phyloP scores from a whole-genome alignment of 2,797 vertebrate genomes.

The Arrhamphus sclerolepis region DNA sequence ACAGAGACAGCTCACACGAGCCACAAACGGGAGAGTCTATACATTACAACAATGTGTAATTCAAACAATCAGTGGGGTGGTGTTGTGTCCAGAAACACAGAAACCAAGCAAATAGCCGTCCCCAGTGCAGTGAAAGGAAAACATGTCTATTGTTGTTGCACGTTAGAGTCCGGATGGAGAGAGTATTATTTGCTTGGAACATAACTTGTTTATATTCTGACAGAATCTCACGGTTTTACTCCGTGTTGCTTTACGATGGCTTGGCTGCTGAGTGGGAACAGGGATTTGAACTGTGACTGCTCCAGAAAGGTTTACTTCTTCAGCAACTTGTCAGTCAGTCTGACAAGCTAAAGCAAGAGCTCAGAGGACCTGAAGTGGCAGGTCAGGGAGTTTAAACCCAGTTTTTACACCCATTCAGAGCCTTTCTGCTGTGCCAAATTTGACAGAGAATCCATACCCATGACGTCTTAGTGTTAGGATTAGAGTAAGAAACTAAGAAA shows the following conservation, averaged over 20 bases:
- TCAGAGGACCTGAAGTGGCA: conserved; percentile 30
- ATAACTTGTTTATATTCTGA: conserved; percentile 71
- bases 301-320: conserved; percentile 54
- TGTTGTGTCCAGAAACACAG: conserved; percentile 47
- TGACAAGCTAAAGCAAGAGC: conserved; percentile 34
- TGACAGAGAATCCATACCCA: conserved; percentile 26
- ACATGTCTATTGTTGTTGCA: conserved; percentile 62
- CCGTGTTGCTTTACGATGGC: conserved; percentile 47
- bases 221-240: conserved; percentile 61
- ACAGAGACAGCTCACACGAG: conserved; percentile 59
- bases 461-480: conserved; percentile 25
- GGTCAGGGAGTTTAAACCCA: conserved; percentile 52
- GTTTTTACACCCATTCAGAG: conserved; percentile 35
- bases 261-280: conserved; percentile 41
- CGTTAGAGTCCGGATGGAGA: conserved; percentile 37
- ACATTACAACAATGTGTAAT: conserved; percentile 71
- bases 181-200: conserved; percentile 57
- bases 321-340: conserved; percentile 59
- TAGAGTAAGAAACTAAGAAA: conserved; percentile 28
- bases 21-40: conserved; percentile 58
- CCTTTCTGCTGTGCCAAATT: conserved; percentile 37
- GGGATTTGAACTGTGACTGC: conserved; percentile 47
- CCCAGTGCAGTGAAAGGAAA: conserved; percentile 65
- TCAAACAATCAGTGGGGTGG: conserved; percentile 64
- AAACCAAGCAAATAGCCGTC: conserved; percentile 61